Percentiles rank a stretch among this genome's conserved stretches.
Conservation (phyloP, 53 echinoderm and acorn worm genomes). For the Actinopyga echinites region DNA sequence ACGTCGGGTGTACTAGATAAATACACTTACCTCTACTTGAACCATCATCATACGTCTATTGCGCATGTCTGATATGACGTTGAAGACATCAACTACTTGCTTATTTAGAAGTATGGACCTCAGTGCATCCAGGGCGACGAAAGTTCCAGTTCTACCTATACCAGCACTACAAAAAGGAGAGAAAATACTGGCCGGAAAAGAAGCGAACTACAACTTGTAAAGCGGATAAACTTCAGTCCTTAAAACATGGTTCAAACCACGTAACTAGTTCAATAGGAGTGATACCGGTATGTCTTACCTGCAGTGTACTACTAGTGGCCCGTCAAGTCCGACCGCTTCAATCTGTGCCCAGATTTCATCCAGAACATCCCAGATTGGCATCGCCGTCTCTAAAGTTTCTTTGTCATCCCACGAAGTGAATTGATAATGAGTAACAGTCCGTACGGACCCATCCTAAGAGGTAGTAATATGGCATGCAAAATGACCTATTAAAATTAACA, state of each 20-base stretch:
- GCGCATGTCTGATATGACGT: conserved; percentile 38
- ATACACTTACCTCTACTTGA: conserved; percentile 21
- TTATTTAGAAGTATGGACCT: not conserved
- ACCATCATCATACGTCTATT: conserved; percentile 26
- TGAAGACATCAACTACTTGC: not conserved
- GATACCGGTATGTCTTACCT: not conserved
- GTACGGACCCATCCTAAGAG: not conserved
- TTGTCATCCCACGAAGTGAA: conserved; percentile 35
- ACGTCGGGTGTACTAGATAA: too few species aligned
- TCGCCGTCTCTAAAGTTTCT: conserved; percentile 26
- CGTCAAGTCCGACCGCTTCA: not conserved
- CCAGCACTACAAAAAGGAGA: not conserved
- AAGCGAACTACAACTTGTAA: too few species aligned
- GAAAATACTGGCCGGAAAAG: not conserved
- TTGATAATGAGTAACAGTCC: not conserved
- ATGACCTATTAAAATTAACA: too few species aligned
- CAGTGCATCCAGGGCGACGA: conserved; percentile 2
- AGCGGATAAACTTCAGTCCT: too few species aligned
- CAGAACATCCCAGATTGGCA: conserved; percentile 32
- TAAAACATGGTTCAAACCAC: too few species aligned
- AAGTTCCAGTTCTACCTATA: conserved; percentile 24
- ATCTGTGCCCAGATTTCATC: not conserved
- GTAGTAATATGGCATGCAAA: too few species aligned
- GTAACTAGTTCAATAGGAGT: too few species aligned
- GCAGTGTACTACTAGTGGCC: conserved; percentile 1